Evolutionary conservation across 2,888 invertebrate genomes (phyloP).

Genomic region (Drosophila affinis): DNA sequence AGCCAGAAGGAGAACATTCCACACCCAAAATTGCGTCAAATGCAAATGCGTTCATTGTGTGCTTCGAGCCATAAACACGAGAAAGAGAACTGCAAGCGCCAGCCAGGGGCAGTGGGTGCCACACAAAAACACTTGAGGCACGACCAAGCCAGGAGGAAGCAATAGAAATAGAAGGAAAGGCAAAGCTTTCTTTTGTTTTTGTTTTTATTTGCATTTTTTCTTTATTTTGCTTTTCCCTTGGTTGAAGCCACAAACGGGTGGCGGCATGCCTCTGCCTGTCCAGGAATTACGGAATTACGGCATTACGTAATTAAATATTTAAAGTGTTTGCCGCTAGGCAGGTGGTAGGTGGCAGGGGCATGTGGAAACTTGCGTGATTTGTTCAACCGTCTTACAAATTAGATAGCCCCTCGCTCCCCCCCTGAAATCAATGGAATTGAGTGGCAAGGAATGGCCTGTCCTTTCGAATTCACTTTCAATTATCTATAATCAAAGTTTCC

Average conservation of each 20-base stretch:
- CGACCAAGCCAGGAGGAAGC: conserved; percentile 40
- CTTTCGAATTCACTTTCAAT: not conserved
- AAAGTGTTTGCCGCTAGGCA: conserved; percentile 56
- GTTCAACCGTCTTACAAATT: not conserved
- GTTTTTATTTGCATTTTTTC: conserved; percentile 7
- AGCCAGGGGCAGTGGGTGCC: conserved; percentile 5
- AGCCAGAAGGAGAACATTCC: conserved; percentile 33
- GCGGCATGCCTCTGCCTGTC: conserved; percentile 50
- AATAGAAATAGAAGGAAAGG: conserved; percentile 8
- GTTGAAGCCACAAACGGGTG: conserved; percentile 1
- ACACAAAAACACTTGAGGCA: conserved; percentile 70
- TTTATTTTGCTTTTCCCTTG: conserved; percentile 20
- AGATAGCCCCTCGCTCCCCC: not conserved
- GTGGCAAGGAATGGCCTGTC: not conserved
- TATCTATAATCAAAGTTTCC: not conserved
- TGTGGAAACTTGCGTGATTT: not conserved
- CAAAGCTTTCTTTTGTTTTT: conserved; percentile 27
- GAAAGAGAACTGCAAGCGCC: conserved; percentile 63
- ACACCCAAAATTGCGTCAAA: conserved; percentile 62
- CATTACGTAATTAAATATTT: conserved; percentile 77
- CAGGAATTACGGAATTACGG: conserved; percentile 46
- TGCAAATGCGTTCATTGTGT: conserved; percentile 71
- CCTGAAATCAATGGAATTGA: not conserved
- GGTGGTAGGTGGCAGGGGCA: conserved; percentile 11
- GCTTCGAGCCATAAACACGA: conserved; percentile 34